A percentile compares a stretch with the other conserved stretches of the same genome.
These are phyloP conservation scores for Hoplostethus atlanticus DNA, from an alignment of 2,797 vertebrate genomes.

Conservation along the genomic window DNA sequence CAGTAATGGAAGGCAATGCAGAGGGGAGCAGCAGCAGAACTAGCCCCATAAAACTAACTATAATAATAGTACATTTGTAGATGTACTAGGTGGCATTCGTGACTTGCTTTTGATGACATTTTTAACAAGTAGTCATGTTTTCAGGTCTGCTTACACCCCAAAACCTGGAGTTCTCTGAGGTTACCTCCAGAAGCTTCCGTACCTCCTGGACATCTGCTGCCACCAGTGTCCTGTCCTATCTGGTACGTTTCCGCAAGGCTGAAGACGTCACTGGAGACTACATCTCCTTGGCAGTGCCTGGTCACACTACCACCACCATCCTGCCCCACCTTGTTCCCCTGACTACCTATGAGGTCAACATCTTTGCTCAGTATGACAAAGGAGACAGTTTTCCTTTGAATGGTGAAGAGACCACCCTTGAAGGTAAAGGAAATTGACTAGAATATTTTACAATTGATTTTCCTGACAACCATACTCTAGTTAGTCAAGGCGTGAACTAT, in stretches of 20 bases:
- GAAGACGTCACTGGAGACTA: constrained; percentile 87
- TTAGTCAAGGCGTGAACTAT: too few species aligned
- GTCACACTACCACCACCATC: constrained; percentile 85
- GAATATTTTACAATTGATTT: background rate
- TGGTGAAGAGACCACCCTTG: constrained; percentile 94
- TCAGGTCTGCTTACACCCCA: constrained; percentile 89
- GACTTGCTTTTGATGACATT: constrained; percentile 4
- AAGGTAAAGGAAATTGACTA: constrained; percentile 83
- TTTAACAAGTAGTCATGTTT: constrained; percentile 41
- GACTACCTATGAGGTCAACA: constrained; percentile 92
- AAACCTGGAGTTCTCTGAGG: constrained; percentile 90
- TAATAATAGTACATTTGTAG: background rate
- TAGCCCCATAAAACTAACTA: background rate
- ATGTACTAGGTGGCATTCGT: background rate
- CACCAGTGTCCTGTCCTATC: constrained; percentile 87
- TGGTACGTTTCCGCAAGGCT: constrained; percentile 92
- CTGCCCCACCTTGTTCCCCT: constrained; percentile 90
- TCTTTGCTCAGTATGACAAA: constrained; percentile 93
- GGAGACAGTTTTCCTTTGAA: constrained; percentile 92
- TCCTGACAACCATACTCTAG: too few species aligned
- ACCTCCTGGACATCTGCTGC: constrained; percentile 89
- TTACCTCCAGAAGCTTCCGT: constrained; percentile 94
- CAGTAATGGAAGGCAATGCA: constrained; percentile 8
- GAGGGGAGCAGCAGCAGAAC: background rate
- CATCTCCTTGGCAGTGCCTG: constrained; percentile 88